Base-by-base conservation (phyloP, 2,888 invertebrate species). In the Ormyrus nitidulus region DNA sequence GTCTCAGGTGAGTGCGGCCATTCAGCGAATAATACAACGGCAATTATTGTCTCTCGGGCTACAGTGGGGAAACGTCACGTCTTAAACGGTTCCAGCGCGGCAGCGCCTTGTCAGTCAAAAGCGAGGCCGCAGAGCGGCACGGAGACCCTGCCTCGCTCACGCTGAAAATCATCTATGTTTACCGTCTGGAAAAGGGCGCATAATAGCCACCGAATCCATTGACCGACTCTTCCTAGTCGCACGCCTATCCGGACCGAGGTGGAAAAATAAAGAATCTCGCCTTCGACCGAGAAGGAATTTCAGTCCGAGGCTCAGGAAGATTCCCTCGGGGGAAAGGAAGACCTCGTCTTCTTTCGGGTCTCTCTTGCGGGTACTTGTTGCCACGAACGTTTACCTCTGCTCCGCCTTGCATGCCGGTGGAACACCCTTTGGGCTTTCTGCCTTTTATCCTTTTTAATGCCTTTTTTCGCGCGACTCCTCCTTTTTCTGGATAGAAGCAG, bases 21-120 rank as follows among this genome's bases (percentile, higher is more conserved):
- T 77, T 77, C 68, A 53, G n/a, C 5, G 6, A 19, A 80, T 61
- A 80, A 80, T 80, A 49, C 61, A 34, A n/a, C 51, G 19, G 71
- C 80, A 80, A 81, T 77, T 77, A 77, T 77, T 81, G 80, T 77
- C 66, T 51, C 59, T 56, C 62, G 48, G 19, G 19, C 49, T 49
- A 64, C 44, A 19, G 19, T 5, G 48, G 61, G 56, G 54, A 65
- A 83, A 82, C 75, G 83, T 83, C 83, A 83, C 83, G 76, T 83
- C 83, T 72, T 81, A 81, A 84, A 80, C 83, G 81, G 80, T 80
- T 76, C 82, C 77, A 79, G 46, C 54, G 46, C 54, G n/a, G 2
- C 81, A 73, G 75, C 72, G 58, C 76, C 85, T 84, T 87, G 86
- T 86, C 86, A 83, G 80, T 87, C 87, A 86, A 88, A 84, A 83